Base-by-base conservation (phyloP, 2,113 vertebrate species). In the Oncorhynchus keta region DNA sequence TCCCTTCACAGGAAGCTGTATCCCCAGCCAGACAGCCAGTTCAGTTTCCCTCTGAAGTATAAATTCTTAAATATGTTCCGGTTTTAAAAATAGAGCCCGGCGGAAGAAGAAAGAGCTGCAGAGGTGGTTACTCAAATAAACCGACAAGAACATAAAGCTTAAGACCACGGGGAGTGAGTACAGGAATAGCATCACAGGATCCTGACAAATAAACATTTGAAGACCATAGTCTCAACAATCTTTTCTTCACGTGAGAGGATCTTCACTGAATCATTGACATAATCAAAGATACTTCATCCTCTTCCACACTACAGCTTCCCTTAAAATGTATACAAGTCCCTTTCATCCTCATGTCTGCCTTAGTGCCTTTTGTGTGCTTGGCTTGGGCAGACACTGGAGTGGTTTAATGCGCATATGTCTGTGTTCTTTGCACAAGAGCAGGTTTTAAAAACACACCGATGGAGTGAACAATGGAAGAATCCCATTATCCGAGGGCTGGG, bases 41-140 rank as follows among this genome's bases (percentile, higher is more conserved):
- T 78, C 49, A 74, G 70, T 80, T 78, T 71, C 74, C 51, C 84
- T 90, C 83, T 78, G 75, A 74, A 83, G 86, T 82, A 86, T 90
- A 88, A 91, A 88, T 90, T 88, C 92, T 91, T 84, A 88, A 91
- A 91, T 87, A 86, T 86, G 86, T 86, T 79, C 72, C 72, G 74
- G 78, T 48, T 70, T 71, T 86, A 90, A 88, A 92, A 89, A 92
- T 87, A 91, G 82, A 68, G 45, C 66, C 72, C 65, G 18, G 75
- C 77, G 79, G 82, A 83, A 80, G 26, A 78, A 76, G 79, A 80
- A 68, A 77, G 18, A 32, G 75, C 70, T 65, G 75, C 74, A 68
- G 78, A 68, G 79, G n/a, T 62, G 18, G 45, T 30, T 28, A 8
- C 62, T 49, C 18, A 55, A 16, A 14, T 16, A 76, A 68, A 62